Percentiles rank a stretch among this genome's conserved stretches.
Conservation (phyloP, 2,113 vertebrate genomes). For the Sitta europaea region DNA sequence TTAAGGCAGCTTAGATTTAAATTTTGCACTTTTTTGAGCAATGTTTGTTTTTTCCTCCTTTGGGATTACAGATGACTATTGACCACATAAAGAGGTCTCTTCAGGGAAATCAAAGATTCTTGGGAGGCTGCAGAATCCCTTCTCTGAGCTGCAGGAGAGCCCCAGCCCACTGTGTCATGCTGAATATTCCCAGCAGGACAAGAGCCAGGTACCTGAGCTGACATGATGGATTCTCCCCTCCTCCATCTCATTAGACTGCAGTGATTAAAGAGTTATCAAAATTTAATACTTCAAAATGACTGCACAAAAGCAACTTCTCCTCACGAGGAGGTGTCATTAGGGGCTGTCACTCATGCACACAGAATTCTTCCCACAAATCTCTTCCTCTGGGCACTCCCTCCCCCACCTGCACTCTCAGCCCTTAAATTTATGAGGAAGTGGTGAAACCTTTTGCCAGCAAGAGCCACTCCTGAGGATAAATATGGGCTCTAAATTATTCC, state of each 20-base stretch:
- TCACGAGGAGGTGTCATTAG: background rate
- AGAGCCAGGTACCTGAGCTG: conserved; percentile 1
- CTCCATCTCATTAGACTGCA: conserved; percentile 55
- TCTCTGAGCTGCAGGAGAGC: background rate
- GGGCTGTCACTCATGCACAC: background rate
- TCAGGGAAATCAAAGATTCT: conserved; percentile 12
- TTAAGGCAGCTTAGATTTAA: background rate
- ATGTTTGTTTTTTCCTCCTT: accelerated
- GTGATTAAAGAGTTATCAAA: conserved; percentile 70
- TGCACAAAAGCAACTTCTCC: conserved; percentile 29
- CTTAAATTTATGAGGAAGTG: conserved; percentile 43
- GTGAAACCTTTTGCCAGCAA: conserved; percentile 29
- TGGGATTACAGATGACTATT: background rate
- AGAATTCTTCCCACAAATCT: background rate
- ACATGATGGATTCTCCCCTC: conserved; percentile 55
- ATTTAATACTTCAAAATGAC: conserved; percentile 56
- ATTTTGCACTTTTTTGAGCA: background rate
- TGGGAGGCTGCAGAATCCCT: background rate
- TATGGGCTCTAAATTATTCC: conserved; percentile 49
- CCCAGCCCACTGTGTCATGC: background rate
- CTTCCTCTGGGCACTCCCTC: background rate
- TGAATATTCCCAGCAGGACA: conserved; percentile 16
- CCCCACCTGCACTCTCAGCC: background rate
- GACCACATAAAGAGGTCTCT: background rate
- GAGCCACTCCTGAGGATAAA: conserved; percentile 44